Evolutionary conservation across 2,888 invertebrate genomes (phyloP), one percentile per base, ranked within the genome.

Genomic region (Eulithis testata): DNA sequence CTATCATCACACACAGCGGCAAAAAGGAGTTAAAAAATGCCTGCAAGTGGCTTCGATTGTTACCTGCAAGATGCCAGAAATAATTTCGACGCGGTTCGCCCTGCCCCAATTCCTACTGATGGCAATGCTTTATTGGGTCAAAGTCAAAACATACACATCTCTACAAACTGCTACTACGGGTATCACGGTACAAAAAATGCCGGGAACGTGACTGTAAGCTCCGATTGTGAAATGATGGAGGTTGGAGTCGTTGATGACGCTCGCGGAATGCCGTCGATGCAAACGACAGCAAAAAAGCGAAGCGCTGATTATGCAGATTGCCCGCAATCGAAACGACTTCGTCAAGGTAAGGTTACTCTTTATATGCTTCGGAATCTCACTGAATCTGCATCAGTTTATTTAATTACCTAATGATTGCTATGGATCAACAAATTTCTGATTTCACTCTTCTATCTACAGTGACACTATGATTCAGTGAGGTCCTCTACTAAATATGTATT

Each of bases 161-260:
- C 94, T 55, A 91, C 89, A 52, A 93, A 94, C 81, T 92, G 92
- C 75, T 94, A 94, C 76, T 94, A 94, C 71, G 94, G 94, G 59
- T 94, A 87, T 79, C 93, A 93, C 63, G 84, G 88, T 68, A 74
- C 85, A 21, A 87, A 88, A 73, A 81, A 68, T 60, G 60, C 76
- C 40, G 77, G 78, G 75, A 82, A 74, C 66, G 69, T 72, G 63
- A 76, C 82, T 73, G 76, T 76, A 70, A 82, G 78, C 64, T 81
- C 79, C 11, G 90, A 90, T 84, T 90, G 88, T 80, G 93, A 93
- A 84, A 93, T 92, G 91, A 70, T 81, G 57, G 91, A 91, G 70
- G 76, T 82, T 63, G 77, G 82, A 49, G 72, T 73, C 63, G 72
- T 82, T 62, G 77, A 82, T 50, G 72, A 73, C 63, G 73, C 72